These are phyloP conservation scores for Villa cingulata DNA, from an alignment of 2,888 invertebrate species.

Conservation along the genomic window DNA sequence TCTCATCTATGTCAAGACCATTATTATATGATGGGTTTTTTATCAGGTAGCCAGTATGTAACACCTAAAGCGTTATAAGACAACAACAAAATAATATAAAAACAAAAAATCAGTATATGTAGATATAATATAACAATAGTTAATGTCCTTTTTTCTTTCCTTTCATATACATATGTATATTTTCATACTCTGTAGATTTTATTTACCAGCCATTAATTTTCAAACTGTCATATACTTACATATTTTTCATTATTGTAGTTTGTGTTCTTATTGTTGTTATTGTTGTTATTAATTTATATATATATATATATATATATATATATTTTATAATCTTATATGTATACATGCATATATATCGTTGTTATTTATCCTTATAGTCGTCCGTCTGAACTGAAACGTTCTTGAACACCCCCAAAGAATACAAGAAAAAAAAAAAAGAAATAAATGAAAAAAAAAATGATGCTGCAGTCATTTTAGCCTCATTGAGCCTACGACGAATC, in stretches of 20 bases:
- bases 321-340: no score
- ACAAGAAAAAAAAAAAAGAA: no score
- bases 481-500: not conserved
- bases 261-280: not conserved
- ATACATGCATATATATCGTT: not conserved
- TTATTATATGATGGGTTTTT: not conserved
- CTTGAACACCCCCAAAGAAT: not conserved
- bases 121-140: not conserved
- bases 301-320: no score
- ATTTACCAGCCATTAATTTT: no score
- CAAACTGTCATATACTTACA: not conserved
- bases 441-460: no score
- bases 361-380: not conserved
- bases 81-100: not conserved
- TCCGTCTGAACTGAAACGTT: not conserved
- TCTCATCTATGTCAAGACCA: conserved; percentile 7
- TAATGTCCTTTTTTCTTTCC: not conserved
- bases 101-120: no score
- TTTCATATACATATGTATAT: no score
- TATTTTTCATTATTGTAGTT: not conserved
- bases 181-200: no score
- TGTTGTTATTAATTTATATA: no score
- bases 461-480: not conserved
- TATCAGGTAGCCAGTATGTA: not conserved
- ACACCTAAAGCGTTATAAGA: not conserved